Evolutionary conservation across 2,797 vertebrate species (phyloP), one percentile per base, ranked within the genome.

Genomic region (Crenuchus spilurus): DNA sequence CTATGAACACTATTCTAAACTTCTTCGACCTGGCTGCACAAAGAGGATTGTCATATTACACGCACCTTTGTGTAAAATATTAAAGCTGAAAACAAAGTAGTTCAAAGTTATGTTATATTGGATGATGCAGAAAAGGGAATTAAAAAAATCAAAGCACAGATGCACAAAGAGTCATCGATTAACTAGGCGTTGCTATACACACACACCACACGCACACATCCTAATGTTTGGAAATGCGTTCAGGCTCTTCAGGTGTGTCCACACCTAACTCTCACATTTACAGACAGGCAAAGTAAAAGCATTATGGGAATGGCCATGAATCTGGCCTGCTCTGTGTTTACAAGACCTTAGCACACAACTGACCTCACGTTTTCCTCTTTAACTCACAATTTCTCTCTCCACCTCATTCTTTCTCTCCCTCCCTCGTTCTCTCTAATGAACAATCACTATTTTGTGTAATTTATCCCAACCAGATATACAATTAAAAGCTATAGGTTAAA

Each of bases 171-270:
- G 30, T 63, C 52, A 49, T 7, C 42, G 7, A 39, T 67, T 74
- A 74, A 51, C 52, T 39, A 52, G 52, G 49, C 10, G n/a, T 66
- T 49, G 28, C 41, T 48, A 10, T 24, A 57, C 9, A 41, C 30
- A 2, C 42, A 10, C 31, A 9, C 46, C 44, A 37, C 30, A 65
- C 39, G 46, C 13, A 33, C 1, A 1, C 1, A 52, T 37, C 46
- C 16, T 60, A 54, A 41, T 42, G 42, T 74, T 46, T 74, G 72
- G 26, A 49, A 52, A 39, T 61, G 39, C 4, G 31, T 64, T 64
- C 42, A 31, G 16, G 41, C 16, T 62, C 37, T 51, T 69, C 64
- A 78, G 76, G 76, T 78, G 64, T 63, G 69, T 72, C 63, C 54
- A 52, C 30, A 22, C 6, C 33, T 7, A 20, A 35, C 16, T 48